Evolutionary conservation across 1,140 invertebrate species (phyloP), one percentile per base, ranked within the genome.

Genomic region (Ptiloglossa arizonensis): DNA sequence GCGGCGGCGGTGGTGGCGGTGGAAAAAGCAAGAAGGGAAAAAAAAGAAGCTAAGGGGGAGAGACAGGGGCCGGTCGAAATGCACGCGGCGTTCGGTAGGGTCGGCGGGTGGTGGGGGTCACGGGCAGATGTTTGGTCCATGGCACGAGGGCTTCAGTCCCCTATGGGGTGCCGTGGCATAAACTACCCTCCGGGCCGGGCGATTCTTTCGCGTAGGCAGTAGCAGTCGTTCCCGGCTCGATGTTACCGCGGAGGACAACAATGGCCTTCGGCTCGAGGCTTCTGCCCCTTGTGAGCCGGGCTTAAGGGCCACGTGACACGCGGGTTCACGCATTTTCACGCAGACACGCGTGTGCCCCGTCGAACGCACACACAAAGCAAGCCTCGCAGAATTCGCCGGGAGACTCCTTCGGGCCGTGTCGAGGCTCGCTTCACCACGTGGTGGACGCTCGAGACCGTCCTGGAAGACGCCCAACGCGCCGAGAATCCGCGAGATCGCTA

Each of bases 41-140:
- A 56, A 56, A 9, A 29, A n/a, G n/a, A n/a, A n/a, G n/a, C n/a
- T n/a, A n/a, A n/a, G 13, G 35, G 35, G 59, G n/a, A n/a, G 5
- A 11, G 6, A 38, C n/a, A 6, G n/a, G 9, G 15, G 24, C 57
- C 15, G 62, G 66, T 72, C 69, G 68, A 79, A 73, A 72, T 46
- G n/a, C 48, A 32, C 13, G 27, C 35, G 57, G 17, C 22, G 62
- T 48, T 67, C 22, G 13, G 35, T 69, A 72, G 81, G 63, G 77
- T 24, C 77, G 67, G 57, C 71, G 74, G 64, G 80, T 76, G 78
- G 85, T 69, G 83, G 85, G 85, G 76, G 78, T 13, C 5, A 50
- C 60, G 71, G 86, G 85, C 90, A 92, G 91, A 92, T 92, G 91
- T 91, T 91, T 91, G 90, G 88, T 92, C 89, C 88, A 92, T 86